phyloP scores from a whole-genome alignment of 2,888 invertebrate species.

The Venustoraphidia nigricollis region DNA sequence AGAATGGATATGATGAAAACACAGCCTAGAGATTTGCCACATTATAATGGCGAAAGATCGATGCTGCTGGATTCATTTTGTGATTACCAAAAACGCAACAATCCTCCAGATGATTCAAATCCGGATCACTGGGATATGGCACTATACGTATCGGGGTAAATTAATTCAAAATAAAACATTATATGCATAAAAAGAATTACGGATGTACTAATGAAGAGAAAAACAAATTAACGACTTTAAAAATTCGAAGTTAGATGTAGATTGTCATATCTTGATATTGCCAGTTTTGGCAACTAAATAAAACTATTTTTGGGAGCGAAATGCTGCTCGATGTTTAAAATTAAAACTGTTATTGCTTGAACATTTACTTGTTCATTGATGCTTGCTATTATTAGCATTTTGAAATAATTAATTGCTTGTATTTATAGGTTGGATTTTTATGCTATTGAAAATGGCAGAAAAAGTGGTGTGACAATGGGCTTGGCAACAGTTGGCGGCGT shows the following conservation, averaged over 20 bases:
- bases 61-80: slow-evolving; percentile 60
- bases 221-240: neutral
- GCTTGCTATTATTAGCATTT: too few relatives aligned
- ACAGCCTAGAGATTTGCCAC: slow-evolving; percentile 45
- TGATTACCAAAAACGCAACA: slow-evolving; percentile 47
- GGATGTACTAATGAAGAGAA: too few relatives aligned
- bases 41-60: slow-evolving; percentile 49
- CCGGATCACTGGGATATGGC: slow-evolving; percentile 71
- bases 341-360: neutral
- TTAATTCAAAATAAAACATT: neutral
- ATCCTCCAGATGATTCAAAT: slow-evolving; percentile 48
- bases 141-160: slow-evolving; percentile 55
- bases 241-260: neutral
- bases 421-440: slow-evolving; percentile 51
- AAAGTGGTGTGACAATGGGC: slow-evolving; percentile 64
- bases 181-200: too few relatives aligned
- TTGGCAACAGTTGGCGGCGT: slow-evolving; percentile 67
- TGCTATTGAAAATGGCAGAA: slow-evolving; percentile 49
- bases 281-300: too few relatives aligned
- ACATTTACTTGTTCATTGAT: neutral
- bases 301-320: too few relatives aligned
- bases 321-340: too few relatives aligned
- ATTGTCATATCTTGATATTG: too few relatives aligned
- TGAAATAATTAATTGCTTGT: slow-evolving; percentile 5
- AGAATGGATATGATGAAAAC: slow-evolving; percentile 51